These are phyloP conservation scores for Theretra japonica DNA, from an alignment of 2,888 invertebrate species.

Conservation along the genomic window DNA sequence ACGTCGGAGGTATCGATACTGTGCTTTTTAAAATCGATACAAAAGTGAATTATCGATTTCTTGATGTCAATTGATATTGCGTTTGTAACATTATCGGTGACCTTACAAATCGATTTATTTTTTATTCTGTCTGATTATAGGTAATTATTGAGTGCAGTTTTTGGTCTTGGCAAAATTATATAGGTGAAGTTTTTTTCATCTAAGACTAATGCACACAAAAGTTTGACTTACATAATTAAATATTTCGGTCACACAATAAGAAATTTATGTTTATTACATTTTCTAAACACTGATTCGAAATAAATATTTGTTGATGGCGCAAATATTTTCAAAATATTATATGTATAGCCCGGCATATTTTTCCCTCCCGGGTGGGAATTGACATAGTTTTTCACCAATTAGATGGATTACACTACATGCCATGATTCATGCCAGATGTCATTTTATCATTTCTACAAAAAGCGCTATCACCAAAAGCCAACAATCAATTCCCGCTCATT, in stretches of 20 bases:
- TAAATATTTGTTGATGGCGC: neutral
- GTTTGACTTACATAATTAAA: too few relatives aligned
- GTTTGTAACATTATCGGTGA: neutral
- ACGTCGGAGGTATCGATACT: conserved; percentile 2
- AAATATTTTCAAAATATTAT: too few relatives aligned
- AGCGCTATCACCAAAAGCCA: conserved; percentile 17
- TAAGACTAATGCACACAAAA: too few relatives aligned
- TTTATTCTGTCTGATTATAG: neutral
- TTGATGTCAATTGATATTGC: conserved; percentile 11
- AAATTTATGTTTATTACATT: too few relatives aligned
- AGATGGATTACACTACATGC: too few relatives aligned
- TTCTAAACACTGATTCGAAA: too few relatives aligned
- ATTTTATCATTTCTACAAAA: neutral
- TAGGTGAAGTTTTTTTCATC: too few relatives aligned
- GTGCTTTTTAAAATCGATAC: conserved; percentile 23
- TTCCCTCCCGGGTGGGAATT: too few relatives aligned
- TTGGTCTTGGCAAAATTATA: neutral
- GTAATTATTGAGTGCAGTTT: neutral
- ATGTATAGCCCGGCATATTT: too few relatives aligned
- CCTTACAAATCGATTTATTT: neutral
- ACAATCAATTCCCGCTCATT: conserved; percentile 39
- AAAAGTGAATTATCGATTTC: conserved; percentile 1
- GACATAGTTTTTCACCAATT: too few relatives aligned
- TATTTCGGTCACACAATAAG: too few relatives aligned
- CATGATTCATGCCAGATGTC: neutral